Evolutionary conservation across 2,113 vertebrate species (phyloP).

Genomic region (Leptodactylus fuscus): DNA sequence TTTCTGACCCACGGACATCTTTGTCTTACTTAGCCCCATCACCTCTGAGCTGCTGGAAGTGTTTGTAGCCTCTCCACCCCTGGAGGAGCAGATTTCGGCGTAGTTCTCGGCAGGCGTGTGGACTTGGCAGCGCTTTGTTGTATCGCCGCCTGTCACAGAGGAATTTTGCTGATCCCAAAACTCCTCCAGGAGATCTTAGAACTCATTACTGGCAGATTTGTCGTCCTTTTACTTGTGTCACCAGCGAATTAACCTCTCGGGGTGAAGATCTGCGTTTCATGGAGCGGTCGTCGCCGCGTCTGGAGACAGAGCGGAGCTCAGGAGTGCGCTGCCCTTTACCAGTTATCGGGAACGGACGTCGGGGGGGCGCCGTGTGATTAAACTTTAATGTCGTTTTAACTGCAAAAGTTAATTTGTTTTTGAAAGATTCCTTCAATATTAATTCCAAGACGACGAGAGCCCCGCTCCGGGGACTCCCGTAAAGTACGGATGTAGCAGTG

Average conservation of each 20-base stretch:
- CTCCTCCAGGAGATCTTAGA: conserved; percentile 28
- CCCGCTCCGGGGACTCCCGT: neutral
- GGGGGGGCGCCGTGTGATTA: neutral
- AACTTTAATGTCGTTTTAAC: neutral
- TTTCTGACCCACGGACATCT: too few species aligned
- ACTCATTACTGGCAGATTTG: conserved; percentile 10
- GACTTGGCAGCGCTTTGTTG: neutral
- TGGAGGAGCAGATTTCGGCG: neutral
- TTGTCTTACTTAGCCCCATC: too few species aligned
- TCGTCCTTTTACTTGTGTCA: neutral
- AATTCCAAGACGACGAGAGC: neutral
- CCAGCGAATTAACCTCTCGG: conserved; percentile 3
- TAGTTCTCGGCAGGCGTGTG: neutral
- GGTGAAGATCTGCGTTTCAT: neutral
- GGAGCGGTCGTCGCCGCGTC: neutral
- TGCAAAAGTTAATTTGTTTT: conserved; percentile 22
- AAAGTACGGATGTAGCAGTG: neutral
- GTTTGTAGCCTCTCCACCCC: neutral
- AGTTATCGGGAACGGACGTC: neutral
- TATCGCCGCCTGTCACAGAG: neutral
- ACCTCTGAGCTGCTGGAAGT: too few species aligned
- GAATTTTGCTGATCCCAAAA: conserved; percentile 41
- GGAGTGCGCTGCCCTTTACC: neutral
- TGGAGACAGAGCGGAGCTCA: neutral
- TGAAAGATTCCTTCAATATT: conserved; percentile 11